These are phyloP conservation scores for Zosterops pallidus DNA, from an alignment of 2,113 vertebrate genomes.

Conservation along the genomic window DNA sequence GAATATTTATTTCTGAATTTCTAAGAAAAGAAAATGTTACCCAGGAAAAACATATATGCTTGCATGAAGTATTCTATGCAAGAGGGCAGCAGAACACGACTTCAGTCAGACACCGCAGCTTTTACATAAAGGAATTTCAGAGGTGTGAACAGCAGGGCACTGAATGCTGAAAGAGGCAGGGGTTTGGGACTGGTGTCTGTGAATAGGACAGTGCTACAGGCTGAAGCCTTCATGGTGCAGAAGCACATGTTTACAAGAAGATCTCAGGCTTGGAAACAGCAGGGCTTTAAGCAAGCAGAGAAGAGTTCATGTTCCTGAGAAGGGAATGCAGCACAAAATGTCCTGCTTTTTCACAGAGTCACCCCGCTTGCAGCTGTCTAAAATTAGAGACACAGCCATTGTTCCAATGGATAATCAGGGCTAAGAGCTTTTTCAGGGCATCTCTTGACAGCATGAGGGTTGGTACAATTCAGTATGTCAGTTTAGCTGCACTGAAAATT, in stretches of 20 bases:
- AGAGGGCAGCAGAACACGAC: neutral
- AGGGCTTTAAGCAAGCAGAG: neutral
- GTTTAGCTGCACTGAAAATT: neutral
- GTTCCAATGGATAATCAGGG: constrained; percentile 23
- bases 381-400: neutral
- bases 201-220: neutral
- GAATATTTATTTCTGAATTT: constrained; percentile 24
- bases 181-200: neutral
- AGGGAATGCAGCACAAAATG: neutral
- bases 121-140: neutral
- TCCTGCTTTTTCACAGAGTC: constrained; percentile 8
- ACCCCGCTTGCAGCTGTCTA: neutral
- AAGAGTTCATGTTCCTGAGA: neutral
- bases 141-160: neutral
- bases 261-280: neutral
- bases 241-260: neutral
- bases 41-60: neutral
- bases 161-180: neutral
- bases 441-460: neutral
- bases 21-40: neutral
- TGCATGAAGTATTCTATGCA: neutral
- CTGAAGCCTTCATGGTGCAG: neutral
- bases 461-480: neutral
- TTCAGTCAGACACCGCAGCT: neutral
- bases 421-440: constrained; percentile 19